Evolutionary conservation across 2,797 vertebrate species (phyloP).

Genomic region (Lerista edwardsae): DNA sequence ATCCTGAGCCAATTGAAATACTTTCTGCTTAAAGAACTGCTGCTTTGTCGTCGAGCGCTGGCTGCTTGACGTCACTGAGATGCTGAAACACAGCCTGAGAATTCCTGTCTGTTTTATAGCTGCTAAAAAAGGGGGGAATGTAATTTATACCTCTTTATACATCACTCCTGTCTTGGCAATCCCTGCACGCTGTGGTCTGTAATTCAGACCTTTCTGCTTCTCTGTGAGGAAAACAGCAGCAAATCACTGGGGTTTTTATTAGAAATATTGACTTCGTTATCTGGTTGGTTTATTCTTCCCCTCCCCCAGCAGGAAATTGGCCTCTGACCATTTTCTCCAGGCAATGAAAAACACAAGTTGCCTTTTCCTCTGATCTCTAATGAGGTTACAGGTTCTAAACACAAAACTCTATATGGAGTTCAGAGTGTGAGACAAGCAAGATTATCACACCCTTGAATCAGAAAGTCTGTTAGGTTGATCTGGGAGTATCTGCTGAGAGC

Average conservation of each 20-base stretch:
- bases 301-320: not conserved
- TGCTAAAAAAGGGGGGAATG: constrained; percentile 11
- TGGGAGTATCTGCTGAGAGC: constrained; percentile 1
- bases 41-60: not conserved
- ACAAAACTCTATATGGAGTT: constrained; percentile 4
- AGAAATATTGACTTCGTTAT: constrained; percentile 22
- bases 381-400: constrained; percentile 39
- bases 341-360: not conserved
- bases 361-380: constrained; percentile 37
- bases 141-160: constrained; percentile 43
- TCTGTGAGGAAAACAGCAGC: constrained; percentile 24
- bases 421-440: not conserved
- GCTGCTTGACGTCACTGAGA: constrained; percentile 15
- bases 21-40: constrained; percentile 15
- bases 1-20: constrained; percentile 5
- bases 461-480: constrained; percentile 20
- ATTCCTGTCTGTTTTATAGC: constrained; percentile 28
- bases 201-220: constrained; percentile 18
- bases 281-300: constrained; percentile 3
- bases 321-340: constrained; percentile 13
- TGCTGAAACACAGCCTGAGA: constrained; percentile 36
- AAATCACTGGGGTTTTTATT: constrained; percentile 32
- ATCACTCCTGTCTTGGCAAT: not conserved
- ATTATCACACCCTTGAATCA: constrained; percentile 18
- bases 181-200: constrained; percentile 20